phyloP scores from a whole-genome alignment of 92 coral and sea anemone species.

The Blastomussa wellsi region DNA sequence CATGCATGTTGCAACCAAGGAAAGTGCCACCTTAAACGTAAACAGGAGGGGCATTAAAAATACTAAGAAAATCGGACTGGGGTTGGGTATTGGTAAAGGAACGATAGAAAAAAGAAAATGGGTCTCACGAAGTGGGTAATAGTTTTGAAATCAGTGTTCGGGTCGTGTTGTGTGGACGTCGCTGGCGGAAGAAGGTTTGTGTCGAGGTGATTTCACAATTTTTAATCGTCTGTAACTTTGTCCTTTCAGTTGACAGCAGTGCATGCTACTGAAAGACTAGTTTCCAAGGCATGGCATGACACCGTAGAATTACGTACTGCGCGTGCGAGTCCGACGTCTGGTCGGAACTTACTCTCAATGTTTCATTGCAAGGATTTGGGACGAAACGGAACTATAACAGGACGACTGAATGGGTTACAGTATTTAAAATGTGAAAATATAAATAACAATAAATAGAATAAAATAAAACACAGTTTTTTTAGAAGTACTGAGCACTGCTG shows the following conservation, averaged over 20 bases:
- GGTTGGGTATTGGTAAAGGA: not conserved
- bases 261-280: too few species aligned
- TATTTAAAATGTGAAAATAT: too few species aligned
- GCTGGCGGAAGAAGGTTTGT: not conserved
- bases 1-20: conserved; percentile 81
- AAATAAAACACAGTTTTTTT: too few species aligned
- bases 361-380: too few species aligned
- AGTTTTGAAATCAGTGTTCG: not conserved
- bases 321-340: too few species aligned
- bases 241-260: not conserved
- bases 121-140: not conserved
- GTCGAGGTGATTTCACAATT: not conserved
- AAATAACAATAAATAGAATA: too few species aligned
- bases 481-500: too few species aligned
- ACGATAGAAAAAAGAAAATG: not conserved
- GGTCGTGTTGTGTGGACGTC: not conserved
- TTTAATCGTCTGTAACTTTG: not conserved
- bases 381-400: too few species aligned
- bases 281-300: too few species aligned
- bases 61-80: not conserved
- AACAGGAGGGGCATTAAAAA: not conserved
- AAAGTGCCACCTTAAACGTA: conserved; percentile 62
- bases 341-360: too few species aligned
- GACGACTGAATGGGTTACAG: too few species aligned
- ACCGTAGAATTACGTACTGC: too few species aligned